Percentiles rank a stretch among this genome's conserved stretches.
Evolutionary conservation across 2,888 invertebrate genomes (phyloP).

Genomic region (Heliconius ethilla): DNA sequence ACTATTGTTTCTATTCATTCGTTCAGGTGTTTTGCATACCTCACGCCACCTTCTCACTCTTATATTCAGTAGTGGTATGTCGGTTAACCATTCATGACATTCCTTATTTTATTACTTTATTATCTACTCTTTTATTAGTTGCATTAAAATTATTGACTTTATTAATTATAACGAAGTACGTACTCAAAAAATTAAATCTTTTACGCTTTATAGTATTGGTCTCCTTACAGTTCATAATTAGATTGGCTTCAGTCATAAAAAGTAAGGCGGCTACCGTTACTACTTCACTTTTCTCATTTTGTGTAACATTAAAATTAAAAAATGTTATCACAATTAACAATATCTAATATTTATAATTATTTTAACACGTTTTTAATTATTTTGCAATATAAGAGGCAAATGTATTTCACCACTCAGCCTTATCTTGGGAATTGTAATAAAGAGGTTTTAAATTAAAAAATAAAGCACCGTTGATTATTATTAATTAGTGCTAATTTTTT

Average conservation of each 20-base stretch:
- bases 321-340: not conserved
- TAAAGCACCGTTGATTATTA: conserved; percentile 2
- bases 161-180: not conserved
- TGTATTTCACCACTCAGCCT: conserved; percentile 6
- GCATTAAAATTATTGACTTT: not conserved
- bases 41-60: not conserved
- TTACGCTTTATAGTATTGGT: not conserved
- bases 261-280: conserved; percentile 3
- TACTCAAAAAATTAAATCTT: not conserved
- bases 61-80: not conserved
- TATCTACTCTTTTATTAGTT: not conserved
- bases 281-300: not conserved
- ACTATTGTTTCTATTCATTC: conserved; percentile 5
- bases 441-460: conserved; percentile 4
- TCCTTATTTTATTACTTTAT: not conserved
- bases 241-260: not conserved
- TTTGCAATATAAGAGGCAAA: not conserved
- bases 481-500: not conserved
- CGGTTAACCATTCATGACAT: not conserved
- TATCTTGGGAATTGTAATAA: conserved; percentile 17
- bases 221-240: not conserved
- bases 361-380: conserved; percentile 18
- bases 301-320: not conserved
- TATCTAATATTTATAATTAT: conserved; percentile 10
- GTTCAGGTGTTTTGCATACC: not conserved